Evolutionary conservation across 2,797 vertebrate species (phyloP).

Genomic region (Astyanax mexicanus): DNA sequence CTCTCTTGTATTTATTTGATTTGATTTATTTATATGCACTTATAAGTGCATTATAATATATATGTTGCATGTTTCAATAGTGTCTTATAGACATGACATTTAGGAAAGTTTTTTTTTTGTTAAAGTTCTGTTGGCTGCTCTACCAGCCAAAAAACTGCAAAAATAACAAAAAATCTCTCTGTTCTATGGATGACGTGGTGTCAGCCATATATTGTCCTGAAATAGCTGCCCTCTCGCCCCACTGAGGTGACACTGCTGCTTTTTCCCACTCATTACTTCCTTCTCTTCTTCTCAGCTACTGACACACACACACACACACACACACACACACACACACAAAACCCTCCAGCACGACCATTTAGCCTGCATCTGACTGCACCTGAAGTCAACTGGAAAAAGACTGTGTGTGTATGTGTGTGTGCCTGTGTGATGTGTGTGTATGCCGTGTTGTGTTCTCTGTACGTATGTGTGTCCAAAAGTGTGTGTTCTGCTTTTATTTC

Average conservation of each 20-base stretch:
- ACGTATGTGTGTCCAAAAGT: constrained; percentile 12
- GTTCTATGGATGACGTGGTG: constrained; percentile 14
- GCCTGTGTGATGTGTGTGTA: not conserved
- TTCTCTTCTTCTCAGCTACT: constrained; percentile 55
- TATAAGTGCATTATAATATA: too few relatives aligned
- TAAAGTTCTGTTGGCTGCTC: too few relatives aligned
- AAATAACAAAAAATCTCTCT: constrained; percentile 3
- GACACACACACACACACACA: constrained; percentile 40
- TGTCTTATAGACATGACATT: too few relatives aligned
- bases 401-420: constrained; percentile 23
- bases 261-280: constrained; percentile 66
- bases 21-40: too few relatives aligned
- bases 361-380: constrained; percentile 73
- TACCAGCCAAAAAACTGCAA: too few relatives aligned
- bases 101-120: too few relatives aligned
- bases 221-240: constrained; percentile 23
- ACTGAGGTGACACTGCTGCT: constrained; percentile 57
- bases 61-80: too few relatives aligned
- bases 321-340: not conserved
- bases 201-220: constrained; percentile 38
- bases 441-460: constrained; percentile 4
- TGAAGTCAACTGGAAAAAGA: constrained; percentile 76
- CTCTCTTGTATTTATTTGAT: too few relatives aligned
- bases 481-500: constrained; percentile 66
- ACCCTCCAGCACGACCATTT: constrained; percentile 55